These are phyloP conservation scores for Drosophila ficusphila DNA, from an alignment of 1,140 invertebrate genomes.

Conservation along the genomic window DNA sequence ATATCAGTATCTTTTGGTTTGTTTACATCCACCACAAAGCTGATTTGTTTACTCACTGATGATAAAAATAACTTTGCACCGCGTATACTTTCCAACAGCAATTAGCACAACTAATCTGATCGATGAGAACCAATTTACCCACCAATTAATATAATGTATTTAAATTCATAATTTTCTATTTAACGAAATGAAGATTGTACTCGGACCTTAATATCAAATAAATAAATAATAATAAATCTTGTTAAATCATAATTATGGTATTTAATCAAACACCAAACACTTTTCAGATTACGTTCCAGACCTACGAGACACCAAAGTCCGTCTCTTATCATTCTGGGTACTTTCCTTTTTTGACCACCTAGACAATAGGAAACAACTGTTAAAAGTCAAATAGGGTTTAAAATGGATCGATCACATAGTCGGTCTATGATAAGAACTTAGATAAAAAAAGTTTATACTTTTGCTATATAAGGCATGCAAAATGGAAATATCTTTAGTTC, in stretches of 20 bases:
- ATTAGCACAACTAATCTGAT: background rate
- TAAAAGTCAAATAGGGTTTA: constrained; percentile 1
- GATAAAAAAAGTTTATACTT: constrained; percentile 35
- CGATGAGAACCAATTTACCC: constrained; percentile 1
- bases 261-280: constrained; percentile 25
- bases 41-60: constrained; percentile 7
- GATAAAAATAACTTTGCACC: constrained; percentile 10
- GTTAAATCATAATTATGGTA: background rate
- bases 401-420: constrained; percentile 45
- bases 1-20: background rate
- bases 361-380: constrained; percentile 4
- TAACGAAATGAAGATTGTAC: no score
- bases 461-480: constrained; percentile 33
- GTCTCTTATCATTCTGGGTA: constrained; percentile 14
- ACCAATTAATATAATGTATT: background rate
- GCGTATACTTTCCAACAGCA: constrained; percentile 9
- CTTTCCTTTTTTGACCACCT: constrained; percentile 6
- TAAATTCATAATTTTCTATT: background rate
- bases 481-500: constrained; percentile 30
- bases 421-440: constrained; percentile 36
- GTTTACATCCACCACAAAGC: background rate
- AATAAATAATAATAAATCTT: background rate
- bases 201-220: no score
- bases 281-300: constrained; percentile 10
- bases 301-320: background rate